Base-by-base conservation (phyloP, 2,888 invertebrate species). In the Rhingia rostrata region DNA sequence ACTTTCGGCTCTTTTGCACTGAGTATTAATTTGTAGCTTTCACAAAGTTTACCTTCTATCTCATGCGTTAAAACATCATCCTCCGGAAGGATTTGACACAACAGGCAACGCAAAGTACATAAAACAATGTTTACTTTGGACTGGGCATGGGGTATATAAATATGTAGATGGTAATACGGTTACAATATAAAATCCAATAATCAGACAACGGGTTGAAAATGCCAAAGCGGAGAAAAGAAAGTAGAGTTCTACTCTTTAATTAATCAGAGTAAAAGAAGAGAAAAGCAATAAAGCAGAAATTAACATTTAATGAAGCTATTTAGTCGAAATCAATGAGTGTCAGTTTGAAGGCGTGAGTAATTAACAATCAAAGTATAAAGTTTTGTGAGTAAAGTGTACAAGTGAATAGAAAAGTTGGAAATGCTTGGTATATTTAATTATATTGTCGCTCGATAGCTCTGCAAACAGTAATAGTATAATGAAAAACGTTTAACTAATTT, bases 261-360 rank as follows among this genome's bases (percentile, higher is more conserved):
- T 66, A 37, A 41, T 53, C 64, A 53, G 45, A 51, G 41, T 10
- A 49, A 39, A 30, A 37, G 64, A 66, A 66, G 12, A 53, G 22
- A 22, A 22, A 22, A 22, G 37, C 64, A 66, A 66, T 66, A 63
- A 49, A 41, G 64, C 64, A 53, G 41, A 66, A 53, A 53, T 66
- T 33, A 64, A 41, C 58, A 22, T n/a, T 39, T 58, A 58, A 41
- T 58, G 39, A 58, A 30, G 58, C 30, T 41, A 58, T 41, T 58
- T 41, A 39, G 41, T 32, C n/a, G 51, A 41, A 39, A 53, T 35
- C 22, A 22, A 22, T 22, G 41, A 37, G 41, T 53, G 35, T 37
- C n/a, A 47, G 33, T n/a, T 33, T 0, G n/a, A n/a, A 33, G 33
- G 51, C 33, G 51, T 51, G n/a, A 9, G 51, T 22, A 51, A 51